Evolutionary conservation across 2,888 invertebrate genomes (phyloP).

Genomic region (Fragum sueziense): DNA sequence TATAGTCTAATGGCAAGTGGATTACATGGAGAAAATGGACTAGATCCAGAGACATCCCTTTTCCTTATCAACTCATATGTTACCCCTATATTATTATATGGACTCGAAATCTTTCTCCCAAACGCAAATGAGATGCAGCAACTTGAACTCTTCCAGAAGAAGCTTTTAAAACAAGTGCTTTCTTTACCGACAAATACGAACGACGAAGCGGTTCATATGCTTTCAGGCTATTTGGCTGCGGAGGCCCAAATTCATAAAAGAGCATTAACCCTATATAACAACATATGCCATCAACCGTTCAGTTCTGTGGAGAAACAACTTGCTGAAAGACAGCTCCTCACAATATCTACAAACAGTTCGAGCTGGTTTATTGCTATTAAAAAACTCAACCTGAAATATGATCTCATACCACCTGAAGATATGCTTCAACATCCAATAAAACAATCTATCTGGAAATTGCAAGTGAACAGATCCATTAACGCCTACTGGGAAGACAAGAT

Average conservation of each 20-base stretch:
- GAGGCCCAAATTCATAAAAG: slow-evolving; percentile 31
- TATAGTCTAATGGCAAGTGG: background rate
- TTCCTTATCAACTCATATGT: slow-evolving; percentile 20
- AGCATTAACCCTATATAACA: slow-evolving; percentile 27
- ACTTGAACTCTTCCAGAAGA: slow-evolving; percentile 29
- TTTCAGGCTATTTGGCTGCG: slow-evolving; percentile 23
- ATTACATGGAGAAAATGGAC: slow-evolving; percentile 3
- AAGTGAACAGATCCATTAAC: no score
- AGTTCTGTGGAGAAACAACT: no score
- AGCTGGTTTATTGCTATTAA: no score
- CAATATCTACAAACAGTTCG: no score
- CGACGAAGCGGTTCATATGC: slow-evolving; percentile 29
- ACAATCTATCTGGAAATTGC: background rate
- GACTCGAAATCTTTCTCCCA: no score
- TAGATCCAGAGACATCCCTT: no score
- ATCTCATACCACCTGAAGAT: no score
- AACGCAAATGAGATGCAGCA: no score
- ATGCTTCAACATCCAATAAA: background rate
- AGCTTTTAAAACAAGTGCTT: no score
- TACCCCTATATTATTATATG: slow-evolving; percentile 2
- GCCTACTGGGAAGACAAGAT: no score
- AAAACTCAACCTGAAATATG: no score
- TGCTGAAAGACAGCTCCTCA: no score
- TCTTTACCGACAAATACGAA: slow-evolving; percentile 23
- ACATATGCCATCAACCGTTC: slow-evolving; percentile 11